Percentiles rank a stretch among this genome's conserved stretches.
Conservation (phyloP, 2,888 invertebrate genomes). For the Euproctis similis region DNA sequence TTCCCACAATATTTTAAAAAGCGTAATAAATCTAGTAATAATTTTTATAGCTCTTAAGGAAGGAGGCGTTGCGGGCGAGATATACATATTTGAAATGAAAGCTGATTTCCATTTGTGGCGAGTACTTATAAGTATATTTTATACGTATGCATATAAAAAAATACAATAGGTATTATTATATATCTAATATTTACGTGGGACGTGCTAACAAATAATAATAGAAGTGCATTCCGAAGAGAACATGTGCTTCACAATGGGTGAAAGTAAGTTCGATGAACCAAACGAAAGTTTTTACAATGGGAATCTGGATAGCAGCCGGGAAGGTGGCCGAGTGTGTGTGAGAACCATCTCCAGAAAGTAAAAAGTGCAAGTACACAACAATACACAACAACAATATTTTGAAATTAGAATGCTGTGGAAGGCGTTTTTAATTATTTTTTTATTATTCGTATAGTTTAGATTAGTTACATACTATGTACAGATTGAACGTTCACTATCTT, state of each 20-base stretch:
- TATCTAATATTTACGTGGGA: constrained; percentile 42
- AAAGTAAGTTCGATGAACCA: constrained; percentile 74
- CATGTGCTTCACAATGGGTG: constrained; percentile 63
- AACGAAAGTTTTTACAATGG: constrained; percentile 63
- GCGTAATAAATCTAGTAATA: too few species aligned
- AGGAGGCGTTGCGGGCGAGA: neutral
- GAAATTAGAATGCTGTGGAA: too few species aligned
- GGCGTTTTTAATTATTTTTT: too few species aligned
- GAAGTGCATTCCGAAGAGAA: constrained; percentile 65
- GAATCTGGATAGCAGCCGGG: constrained; percentile 39
- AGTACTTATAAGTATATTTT: constrained; percentile 12
- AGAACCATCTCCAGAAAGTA: constrained; percentile 45
- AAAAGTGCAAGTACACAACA: constrained; percentile 32
- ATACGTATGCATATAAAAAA: too few species aligned
- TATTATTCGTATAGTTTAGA: too few species aligned
- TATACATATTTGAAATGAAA: constrained; percentile 12
- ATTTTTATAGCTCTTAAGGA: too few species aligned
- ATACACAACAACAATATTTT: constrained; percentile 3
- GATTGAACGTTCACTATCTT: too few species aligned
- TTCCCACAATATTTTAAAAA: neutral
- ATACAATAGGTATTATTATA: constrained; percentile 33
- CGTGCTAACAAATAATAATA: constrained; percentile 58
- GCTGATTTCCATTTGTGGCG: constrained; percentile 20
- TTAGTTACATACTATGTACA: too few species aligned
- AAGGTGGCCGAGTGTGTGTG: constrained; percentile 21